phyloP scores from a whole-genome alignment of 2,113 vertebrate species.

The Silurus meridionalis region DNA sequence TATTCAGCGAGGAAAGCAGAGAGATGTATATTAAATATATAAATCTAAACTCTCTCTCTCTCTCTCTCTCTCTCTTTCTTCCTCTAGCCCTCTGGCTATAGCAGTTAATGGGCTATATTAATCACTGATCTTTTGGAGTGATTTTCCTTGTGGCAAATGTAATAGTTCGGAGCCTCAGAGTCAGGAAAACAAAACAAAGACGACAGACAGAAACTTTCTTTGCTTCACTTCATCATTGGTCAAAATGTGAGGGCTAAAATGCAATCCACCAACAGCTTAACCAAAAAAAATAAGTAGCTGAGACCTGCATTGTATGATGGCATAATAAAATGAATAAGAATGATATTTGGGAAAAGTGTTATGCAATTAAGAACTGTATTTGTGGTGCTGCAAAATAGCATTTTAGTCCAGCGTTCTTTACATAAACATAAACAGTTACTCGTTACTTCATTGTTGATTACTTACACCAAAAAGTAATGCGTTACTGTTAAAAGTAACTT shows the following conservation, averaged over 20 bases:
- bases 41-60: background rate
- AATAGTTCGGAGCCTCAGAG: slow-evolving; percentile 1
- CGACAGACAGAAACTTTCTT: background rate
- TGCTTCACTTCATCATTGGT: background rate
- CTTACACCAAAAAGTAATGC: too few relatives aligned
- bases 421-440: too few relatives aligned
- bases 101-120: slow-evolving; percentile 52
- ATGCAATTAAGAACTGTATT: background rate
- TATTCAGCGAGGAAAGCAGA: background rate
- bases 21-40: background rate
- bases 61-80: slow-evolving; percentile 26
- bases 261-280: background rate
- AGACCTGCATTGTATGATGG: background rate
- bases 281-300: too few relatives aligned
- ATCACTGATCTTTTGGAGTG: slow-evolving; percentile 52
- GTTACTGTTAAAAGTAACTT: too few relatives aligned
- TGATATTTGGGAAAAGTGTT: background rate
- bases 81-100: slow-evolving; percentile 29
- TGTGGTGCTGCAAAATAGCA: too few relatives aligned
- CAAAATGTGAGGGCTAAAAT: background rate
- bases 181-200: background rate
- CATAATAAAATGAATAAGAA: background rate
- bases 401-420: too few relatives aligned
- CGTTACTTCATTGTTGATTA: too few relatives aligned
- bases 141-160: slow-evolving; percentile 23